Evolutionary conservation across 2,113 vertebrate genomes (phyloP).

Genomic region (Phodopus roborovskii): DNA sequence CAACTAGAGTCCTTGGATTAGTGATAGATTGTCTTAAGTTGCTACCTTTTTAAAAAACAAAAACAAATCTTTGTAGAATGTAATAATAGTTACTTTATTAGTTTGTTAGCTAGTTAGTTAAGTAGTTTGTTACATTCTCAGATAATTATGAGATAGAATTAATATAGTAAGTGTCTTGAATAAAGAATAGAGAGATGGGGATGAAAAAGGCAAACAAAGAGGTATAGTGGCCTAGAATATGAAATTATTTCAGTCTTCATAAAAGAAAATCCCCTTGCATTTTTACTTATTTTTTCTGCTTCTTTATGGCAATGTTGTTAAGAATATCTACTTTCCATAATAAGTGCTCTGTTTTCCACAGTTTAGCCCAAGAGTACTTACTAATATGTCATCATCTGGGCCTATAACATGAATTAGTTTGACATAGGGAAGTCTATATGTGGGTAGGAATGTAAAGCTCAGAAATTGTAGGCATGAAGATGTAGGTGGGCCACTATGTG

Average conservation of each 20-base stretch:
- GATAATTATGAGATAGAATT: neutral
- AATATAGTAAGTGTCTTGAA: neutral
- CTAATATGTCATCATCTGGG: neutral
- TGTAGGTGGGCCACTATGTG: neutral
- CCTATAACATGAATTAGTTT: neutral
- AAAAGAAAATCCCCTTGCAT: neutral
- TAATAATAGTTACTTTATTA: neutral
- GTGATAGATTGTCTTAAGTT: neutral
- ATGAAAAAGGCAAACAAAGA: neutral
- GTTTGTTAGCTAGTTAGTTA: neutral
- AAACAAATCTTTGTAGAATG: neutral
- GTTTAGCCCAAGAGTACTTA: neutral
- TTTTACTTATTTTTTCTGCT: neutral
- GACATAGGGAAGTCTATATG: neutral
- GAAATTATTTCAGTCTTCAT: neutral
- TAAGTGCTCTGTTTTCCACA: no score
- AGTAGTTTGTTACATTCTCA: neutral
- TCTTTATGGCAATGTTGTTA: neutral
- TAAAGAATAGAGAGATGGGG: neutral
- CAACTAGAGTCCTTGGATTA: neutral
- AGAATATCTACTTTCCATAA: neutral
- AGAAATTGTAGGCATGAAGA: no score
- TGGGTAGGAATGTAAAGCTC: neutral
- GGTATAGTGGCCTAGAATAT: neutral
- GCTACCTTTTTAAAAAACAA: neutral